These are phyloP conservation scores for Chrysolina oricalcia DNA, from an alignment of 2,888 invertebrate genomes.

Conservation along the genomic window DNA sequence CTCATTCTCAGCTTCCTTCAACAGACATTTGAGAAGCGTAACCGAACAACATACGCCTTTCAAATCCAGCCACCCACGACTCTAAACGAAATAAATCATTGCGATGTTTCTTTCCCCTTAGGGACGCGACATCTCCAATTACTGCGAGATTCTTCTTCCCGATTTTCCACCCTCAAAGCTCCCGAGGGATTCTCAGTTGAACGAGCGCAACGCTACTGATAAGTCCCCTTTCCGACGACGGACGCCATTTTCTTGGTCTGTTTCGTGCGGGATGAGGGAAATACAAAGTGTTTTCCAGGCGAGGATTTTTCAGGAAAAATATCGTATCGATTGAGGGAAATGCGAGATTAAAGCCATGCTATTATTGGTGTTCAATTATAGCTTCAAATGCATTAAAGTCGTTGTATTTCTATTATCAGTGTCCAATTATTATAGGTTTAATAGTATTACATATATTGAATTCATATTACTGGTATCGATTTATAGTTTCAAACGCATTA, in stretches of 20 bases:
- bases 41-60: conserved; percentile 63
- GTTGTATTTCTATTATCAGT: no score
- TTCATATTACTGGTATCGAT: no score
- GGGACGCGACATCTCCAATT: conserved; percentile 61
- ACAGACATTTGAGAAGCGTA: no score
- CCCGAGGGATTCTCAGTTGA: conserved; percentile 50
- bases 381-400: no score
- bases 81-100: conserved; percentile 66
- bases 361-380: no score
- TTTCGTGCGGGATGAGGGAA: conserved; percentile 32
- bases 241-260: conserved; percentile 50
- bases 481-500: no score
- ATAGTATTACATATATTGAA: no score
- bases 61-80: conserved; percentile 65
- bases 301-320: not conserved
- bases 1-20: no score
- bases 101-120: conserved; percentile 60
- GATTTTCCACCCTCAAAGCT: conserved; percentile 50
- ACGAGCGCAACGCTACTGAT: conserved; percentile 48
- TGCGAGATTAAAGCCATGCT: no score
- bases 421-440: no score
- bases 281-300: not conserved
- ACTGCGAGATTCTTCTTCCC: conserved; percentile 53
- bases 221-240: conserved; percentile 30
- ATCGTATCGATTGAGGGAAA: not conserved